phyloP scores from a whole-genome alignment of 2,113 vertebrate species.

The Brachyhypopomus occidentalis region DNA sequence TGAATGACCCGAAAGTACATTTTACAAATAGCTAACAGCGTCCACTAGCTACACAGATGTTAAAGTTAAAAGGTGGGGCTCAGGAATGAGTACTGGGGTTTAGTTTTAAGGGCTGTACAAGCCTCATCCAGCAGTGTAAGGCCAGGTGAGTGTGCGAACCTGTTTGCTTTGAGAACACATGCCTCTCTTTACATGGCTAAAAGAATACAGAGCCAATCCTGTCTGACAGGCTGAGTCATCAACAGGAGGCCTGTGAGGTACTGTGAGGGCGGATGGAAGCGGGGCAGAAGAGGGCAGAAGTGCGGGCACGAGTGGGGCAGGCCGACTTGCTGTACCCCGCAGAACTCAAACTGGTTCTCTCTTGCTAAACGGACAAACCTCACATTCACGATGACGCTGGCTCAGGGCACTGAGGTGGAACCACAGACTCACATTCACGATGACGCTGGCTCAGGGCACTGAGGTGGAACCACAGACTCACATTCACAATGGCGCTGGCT shows the following conservation, averaged over 20 bases:
- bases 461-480: not conserved
- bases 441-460: conserved; percentile 10
- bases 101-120: too few species aligned
- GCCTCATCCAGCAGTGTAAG: too few species aligned
- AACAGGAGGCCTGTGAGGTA: not conserved
- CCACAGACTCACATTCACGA: too few species aligned
- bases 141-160: too few species aligned
- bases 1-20: not conserved
- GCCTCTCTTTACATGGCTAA: not conserved
- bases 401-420: not conserved
- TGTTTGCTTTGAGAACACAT: too few species aligned
- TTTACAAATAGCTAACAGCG: not conserved
- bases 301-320: not conserved
- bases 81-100: too few species aligned
- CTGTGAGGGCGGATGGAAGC: not conserved
- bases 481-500: too few species aligned
- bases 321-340: conserved; percentile 49
- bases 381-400: conserved; percentile 44
- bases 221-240: not conserved
- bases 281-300: conserved; percentile 14
- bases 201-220: not conserved
- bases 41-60: not conserved
- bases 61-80: too few species aligned
- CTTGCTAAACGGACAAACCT: conserved; percentile 61
- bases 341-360: conserved; percentile 53